phyloP scores from a whole-genome alignment of 2,797 vertebrate genomes.

The Allobates femoralis region DNA sequence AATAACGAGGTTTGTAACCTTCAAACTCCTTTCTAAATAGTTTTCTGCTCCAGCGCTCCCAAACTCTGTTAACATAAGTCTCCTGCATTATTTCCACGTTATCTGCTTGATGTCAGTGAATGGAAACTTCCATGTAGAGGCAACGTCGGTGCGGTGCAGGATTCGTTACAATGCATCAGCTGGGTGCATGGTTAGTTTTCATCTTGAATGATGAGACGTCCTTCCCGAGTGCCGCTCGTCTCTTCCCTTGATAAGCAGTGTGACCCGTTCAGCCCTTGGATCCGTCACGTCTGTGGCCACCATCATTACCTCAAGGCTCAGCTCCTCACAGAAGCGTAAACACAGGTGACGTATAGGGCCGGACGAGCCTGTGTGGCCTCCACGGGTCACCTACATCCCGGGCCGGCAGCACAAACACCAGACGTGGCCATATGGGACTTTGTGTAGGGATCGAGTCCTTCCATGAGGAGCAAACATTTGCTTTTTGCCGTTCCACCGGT shows the following conservation, averaged over 20 bases:
- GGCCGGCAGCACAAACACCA: constrained; percentile 14
- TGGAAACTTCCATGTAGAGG: too few relatives aligned
- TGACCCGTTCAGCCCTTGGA: background rate
- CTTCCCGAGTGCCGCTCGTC: background rate
- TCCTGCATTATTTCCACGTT: too few relatives aligned
- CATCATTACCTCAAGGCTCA: background rate
- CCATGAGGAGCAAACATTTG: background rate
- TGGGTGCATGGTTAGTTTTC: too few relatives aligned
- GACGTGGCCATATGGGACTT: constrained; percentile 23
- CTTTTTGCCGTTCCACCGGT: background rate
- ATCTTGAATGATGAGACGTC: too few relatives aligned
- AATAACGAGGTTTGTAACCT: too few relatives aligned
- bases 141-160: too few relatives aligned
- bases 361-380: constrained; percentile 26
- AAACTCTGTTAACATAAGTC: too few relatives aligned
- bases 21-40: too few relatives aligned
- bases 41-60: too few relatives aligned
- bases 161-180: too few relatives aligned
- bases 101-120: too few relatives aligned
- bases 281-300: background rate
- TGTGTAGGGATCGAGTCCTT: background rate
- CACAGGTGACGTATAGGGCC: background rate
- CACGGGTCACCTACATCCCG: background rate
- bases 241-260: background rate
- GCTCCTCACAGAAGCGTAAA: background rate